These are phyloP conservation scores for Oscheius sp. DNA, from an alignment of 1,140 invertebrate genomes.

Conservation along the genomic window DNA sequence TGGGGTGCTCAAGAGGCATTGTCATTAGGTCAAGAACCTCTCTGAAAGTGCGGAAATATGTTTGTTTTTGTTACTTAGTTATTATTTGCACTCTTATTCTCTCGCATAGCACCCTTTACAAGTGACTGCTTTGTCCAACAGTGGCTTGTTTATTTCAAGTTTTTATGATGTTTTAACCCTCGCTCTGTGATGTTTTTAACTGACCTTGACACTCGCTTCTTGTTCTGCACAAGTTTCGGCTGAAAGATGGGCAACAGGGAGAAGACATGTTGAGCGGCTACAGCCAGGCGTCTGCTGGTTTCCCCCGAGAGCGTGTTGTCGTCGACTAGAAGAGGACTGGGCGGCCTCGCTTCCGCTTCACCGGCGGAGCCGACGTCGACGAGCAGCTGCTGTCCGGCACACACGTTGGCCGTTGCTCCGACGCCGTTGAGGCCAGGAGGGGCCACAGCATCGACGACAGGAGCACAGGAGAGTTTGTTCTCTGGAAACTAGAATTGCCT, in stretches of 20 bases:
- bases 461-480: constrained; percentile 6
- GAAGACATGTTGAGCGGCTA: neutral
- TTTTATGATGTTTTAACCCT: too few relatives aligned
- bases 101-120: too few relatives aligned
- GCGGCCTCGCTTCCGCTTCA: neutral
- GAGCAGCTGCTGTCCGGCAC: constrained; percentile 6
- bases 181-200: too few relatives aligned
- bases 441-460: constrained; percentile 1
- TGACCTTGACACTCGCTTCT: constrained; percentile 67
- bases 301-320: neutral
- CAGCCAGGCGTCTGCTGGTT: neutral
- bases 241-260: constrained; percentile 59
- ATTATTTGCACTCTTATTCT: too few relatives aligned
- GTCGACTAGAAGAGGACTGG: constrained; percentile 7
- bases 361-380: neutral
- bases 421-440: neutral
- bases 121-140: too few relatives aligned
- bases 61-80: constrained; percentile 32
- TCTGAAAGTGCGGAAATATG: constrained; percentile 21
- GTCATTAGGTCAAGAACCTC: constrained; percentile 74
- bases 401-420: constrained; percentile 4
- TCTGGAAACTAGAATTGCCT: too few relatives aligned
- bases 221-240: constrained; percentile 81
- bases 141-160: too few relatives aligned
- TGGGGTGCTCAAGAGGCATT: constrained; percentile 81